Evolutionary conservation across 2,797 vertebrate genomes (phyloP), one percentile per base, ranked within the genome.

Genomic region (Takifugu ocellatus): DNA sequence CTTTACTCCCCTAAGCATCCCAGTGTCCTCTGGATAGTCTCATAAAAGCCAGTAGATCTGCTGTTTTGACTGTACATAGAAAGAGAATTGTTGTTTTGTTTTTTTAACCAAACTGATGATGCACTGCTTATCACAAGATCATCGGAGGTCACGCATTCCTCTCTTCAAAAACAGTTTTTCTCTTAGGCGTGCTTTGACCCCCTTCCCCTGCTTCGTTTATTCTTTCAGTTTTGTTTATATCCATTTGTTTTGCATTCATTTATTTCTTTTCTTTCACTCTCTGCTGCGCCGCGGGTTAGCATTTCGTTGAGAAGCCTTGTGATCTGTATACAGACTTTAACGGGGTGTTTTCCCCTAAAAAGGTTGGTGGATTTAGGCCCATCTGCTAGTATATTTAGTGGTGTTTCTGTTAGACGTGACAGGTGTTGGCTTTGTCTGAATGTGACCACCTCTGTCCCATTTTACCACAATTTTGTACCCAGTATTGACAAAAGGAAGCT

Each of bases 271-370:
- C 54, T n/a, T 80, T 77, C 59, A 66, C 57, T 74, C 74, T 77
- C 75, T 85, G 82, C 83, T 46, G 65, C 64, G 87, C 74, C 78
- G 77, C 49, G 78, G 90, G 74, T 88, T 90, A 94, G 91, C 90
- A 88, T 87, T 93, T 93, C 75, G 78, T 77, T 88, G 88, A 93
- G 90, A 93, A 90, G 87, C 90, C 93, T 75, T 95, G 92, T 86
- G 94, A 95, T 86, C 91, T 95, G 84, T 95, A 92, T 92, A 80
- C 94, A 84, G 93, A 95, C 85, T 94, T 93, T 92, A 93, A 83
- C 82, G 93, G 94, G 90, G 93, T 96, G 68, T 96, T 96, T 91
- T 96, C 94, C 78, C 94, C 94, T 3, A 94, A 95, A 89, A 93
- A 96, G 94, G 94, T 96, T 94, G 90, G 94, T 96, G 74, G 55